Evolutionary conservation across 2,797 vertebrate species (phyloP).

Genomic region (Zalophus californianus): DNA sequence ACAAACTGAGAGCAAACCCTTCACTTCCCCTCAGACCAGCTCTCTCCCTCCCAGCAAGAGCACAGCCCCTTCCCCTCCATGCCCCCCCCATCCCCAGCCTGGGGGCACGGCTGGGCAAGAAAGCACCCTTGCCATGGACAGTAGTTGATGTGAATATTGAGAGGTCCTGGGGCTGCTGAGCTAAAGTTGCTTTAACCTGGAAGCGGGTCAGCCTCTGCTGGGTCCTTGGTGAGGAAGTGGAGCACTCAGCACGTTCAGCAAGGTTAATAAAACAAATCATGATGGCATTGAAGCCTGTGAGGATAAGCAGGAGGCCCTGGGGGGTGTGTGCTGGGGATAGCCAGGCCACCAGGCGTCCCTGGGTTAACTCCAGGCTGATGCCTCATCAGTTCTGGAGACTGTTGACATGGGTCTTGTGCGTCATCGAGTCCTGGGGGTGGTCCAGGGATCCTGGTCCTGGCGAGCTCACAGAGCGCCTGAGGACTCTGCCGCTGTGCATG

Average conservation of each 20-base stretch:
- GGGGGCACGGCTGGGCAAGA: accelerated
- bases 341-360: background rate
- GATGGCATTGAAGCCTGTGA: background rate
- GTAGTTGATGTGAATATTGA: background rate
- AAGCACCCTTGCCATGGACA: too few species aligned
- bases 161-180: background rate
- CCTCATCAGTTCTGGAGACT: accelerated
- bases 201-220: background rate
- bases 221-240: background rate
- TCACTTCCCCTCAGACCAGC: background rate
- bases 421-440: background rate
- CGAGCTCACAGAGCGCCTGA: background rate
- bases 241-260: accelerated
- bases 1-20: background rate
- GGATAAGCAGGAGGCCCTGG: background rate
- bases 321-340: background rate
- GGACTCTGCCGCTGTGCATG: background rate
- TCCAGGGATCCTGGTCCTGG: background rate
- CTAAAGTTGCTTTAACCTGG: background rate
- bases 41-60: background rate
- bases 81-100: too few species aligned
- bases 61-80: too few species aligned
- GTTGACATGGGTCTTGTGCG: background rate
- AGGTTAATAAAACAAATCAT: background rate
- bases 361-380: accelerated